Evolutionary conservation across 2,888 invertebrate species (phyloP), one percentile per base, ranked within the genome.

Genomic region (Fissipunctia ypsillon): DNA sequence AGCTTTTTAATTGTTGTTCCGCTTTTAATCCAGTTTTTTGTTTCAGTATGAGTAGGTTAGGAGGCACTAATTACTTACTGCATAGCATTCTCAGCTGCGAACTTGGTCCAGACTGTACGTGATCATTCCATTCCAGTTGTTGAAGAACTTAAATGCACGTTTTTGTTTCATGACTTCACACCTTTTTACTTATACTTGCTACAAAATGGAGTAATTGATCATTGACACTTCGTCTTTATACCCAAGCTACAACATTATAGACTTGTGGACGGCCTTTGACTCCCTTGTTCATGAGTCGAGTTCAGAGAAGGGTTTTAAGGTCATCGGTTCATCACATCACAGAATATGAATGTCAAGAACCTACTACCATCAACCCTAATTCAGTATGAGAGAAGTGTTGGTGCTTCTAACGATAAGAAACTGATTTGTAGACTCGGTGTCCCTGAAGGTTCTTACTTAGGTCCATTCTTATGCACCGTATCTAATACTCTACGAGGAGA

Each of bases 51-150:
- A 72, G 48, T 73, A 59, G 43, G 57, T 65, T 63, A 72, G n/a
- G 7, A 68, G 12, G 41, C 28, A 66, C 31, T 50, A 22, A 60
- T 56, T 45, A 66, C 56, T 70, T 54, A 48, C 50, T 41, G 41
- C 59, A 50, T 54, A 14, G n/a, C 43, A 60, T 52, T 72, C 59
- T 71, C 56, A 16, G 10, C 45, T 52, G 45, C 52, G 43, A 64
- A 43, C 67, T 68, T 76, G 61, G 41, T 78, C 63, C 54, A 65
- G 70, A 57, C 12, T 14, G 57, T 57, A 75, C 70, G 70, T 70
- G 69, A 65, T 66, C 19, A 64, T 60, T 78, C 16, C 59, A 64
- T 43, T 57, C 52, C 38, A 69, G 35, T n/a, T 14, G 50, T 41
- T 63, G 22, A 54, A 57, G 57, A 67, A 52, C 22, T 25, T 56